Percentiles rank a stretch among this genome's conserved stretches.
Conservation (phyloP, 2,888 invertebrate species). For the Eristalis intricaria region DNA sequence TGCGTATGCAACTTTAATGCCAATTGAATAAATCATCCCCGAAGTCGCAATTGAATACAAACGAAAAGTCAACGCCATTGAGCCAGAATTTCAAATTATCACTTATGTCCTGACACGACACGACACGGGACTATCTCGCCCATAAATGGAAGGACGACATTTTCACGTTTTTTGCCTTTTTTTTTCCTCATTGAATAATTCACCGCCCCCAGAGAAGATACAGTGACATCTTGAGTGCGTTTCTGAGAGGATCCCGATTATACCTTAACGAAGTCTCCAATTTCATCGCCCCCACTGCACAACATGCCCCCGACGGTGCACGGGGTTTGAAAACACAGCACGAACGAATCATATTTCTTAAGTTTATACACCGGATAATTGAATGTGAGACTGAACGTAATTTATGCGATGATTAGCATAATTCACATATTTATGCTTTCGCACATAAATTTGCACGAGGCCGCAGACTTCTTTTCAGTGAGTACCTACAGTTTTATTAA, state of each 20-base stretch:
- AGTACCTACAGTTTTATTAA: background rate
- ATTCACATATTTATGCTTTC: constrained; percentile 19
- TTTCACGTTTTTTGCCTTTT: background rate
- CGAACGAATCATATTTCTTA: background rate
- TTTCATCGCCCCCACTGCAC: too few relatives aligned
- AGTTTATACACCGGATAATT: constrained; percentile 21
- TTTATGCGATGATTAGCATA: constrained; percentile 25
- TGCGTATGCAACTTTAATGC: background rate
- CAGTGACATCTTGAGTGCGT: background rate
- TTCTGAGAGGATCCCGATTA: background rate
- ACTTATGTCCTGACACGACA: background rate
- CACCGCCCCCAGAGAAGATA: background rate
- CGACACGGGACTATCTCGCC: background rate
- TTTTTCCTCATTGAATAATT: background rate
- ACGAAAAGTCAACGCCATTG: background rate
- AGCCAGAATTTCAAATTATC: constrained; percentile 11
- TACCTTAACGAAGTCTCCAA: background rate
- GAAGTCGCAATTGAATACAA: background rate
- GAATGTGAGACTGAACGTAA: constrained; percentile 26
- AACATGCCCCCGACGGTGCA: background rate
- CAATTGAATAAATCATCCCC: background rate
- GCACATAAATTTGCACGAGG: background rate
- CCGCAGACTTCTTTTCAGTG: background rate
- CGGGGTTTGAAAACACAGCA: background rate
- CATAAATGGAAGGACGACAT: background rate